A percentile compares a stretch with the other conserved stretches of the same genome.
Evolutionary conservation across 1,140 invertebrate species (phyloP).

Genomic region (Bombus cullumanus): DNA sequence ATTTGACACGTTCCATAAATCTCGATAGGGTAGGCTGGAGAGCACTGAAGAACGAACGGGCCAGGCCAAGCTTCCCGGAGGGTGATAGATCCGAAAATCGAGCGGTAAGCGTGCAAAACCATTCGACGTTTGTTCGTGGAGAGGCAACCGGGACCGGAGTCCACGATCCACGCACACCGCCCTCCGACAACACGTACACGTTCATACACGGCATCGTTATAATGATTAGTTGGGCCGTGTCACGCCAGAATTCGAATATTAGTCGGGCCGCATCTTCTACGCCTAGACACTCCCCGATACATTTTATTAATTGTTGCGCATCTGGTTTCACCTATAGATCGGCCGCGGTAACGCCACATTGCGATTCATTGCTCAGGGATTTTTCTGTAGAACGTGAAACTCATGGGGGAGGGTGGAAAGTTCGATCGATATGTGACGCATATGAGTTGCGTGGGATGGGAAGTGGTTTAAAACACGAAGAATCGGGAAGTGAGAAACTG

Average conservation of each 20-base stretch:
- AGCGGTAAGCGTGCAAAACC: constrained; percentile 61
- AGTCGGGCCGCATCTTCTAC: constrained; percentile 52
- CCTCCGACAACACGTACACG: constrained; percentile 29
- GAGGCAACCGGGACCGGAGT: constrained; percentile 29
- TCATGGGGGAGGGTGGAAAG: no score
- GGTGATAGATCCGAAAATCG: constrained; percentile 70
- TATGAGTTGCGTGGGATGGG: neutral
- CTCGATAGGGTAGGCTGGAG: constrained; percentile 66
- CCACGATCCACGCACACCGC: neutral
- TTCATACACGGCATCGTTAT: constrained; percentile 66
- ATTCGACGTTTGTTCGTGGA: constrained; percentile 58
- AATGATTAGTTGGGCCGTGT: constrained; percentile 76
- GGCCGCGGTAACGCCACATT: neutral
- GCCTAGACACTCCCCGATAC: constrained; percentile 33
- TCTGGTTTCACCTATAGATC: neutral
- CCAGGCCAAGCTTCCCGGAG: constrained; percentile 55
- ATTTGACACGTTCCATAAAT: constrained; percentile 79
- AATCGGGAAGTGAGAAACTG: neutral
- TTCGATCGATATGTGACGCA: neutral
- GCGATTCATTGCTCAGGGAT: neutral
- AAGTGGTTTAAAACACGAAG: neutral
- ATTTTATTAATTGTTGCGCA: constrained; percentile 54
- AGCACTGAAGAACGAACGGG: constrained; percentile 50
- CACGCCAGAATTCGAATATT: constrained; percentile 76
- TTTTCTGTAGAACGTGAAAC: neutral